These are phyloP conservation scores for Steromphala cineraria DNA, from an alignment of 2,888 invertebrate species.

Conservation along the genomic window DNA sequence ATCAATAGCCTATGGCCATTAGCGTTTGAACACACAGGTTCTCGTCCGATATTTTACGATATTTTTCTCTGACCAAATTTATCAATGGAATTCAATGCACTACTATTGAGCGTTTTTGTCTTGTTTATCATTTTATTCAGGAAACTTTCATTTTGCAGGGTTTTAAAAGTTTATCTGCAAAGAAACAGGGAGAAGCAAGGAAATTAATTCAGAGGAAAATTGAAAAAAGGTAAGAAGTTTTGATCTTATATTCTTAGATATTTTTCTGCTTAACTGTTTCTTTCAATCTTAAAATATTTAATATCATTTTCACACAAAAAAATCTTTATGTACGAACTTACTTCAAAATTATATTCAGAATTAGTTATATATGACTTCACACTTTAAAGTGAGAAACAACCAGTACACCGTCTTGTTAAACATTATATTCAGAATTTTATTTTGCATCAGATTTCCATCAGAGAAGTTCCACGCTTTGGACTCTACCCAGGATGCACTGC, in stretches of 20 bases:
- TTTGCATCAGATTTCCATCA: constrained; percentile 79
- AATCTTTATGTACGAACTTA: too few relatives aligned
- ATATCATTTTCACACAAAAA: too few relatives aligned
- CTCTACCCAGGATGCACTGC: constrained; percentile 80
- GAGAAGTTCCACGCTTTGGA: constrained; percentile 89
- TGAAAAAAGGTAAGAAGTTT: constrained; percentile 70
- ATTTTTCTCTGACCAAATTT: too few relatives aligned
- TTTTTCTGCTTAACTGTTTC: neutral
- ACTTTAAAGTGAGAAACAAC: neutral
- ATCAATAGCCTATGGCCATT: too few relatives aligned
- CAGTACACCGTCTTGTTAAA: neutral
- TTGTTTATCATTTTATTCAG: too few relatives aligned
- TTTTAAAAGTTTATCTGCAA: constrained; percentile 66
- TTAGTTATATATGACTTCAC: neutral
- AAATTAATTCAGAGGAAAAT: constrained; percentile 70
- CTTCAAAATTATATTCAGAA: neutral
- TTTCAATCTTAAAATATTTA: too few relatives aligned
- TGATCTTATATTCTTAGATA: constrained; percentile 15
- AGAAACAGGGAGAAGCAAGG: constrained; percentile 70
- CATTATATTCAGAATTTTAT: neutral
- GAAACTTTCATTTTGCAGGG: constrained; percentile 57
- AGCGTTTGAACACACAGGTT: too few relatives aligned
- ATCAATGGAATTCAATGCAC: too few relatives aligned
- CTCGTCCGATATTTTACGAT: too few relatives aligned
- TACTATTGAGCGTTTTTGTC: too few relatives aligned